Conservation (phyloP, 2,888 invertebrate species). For the Serripes groenlandicus region DNA sequence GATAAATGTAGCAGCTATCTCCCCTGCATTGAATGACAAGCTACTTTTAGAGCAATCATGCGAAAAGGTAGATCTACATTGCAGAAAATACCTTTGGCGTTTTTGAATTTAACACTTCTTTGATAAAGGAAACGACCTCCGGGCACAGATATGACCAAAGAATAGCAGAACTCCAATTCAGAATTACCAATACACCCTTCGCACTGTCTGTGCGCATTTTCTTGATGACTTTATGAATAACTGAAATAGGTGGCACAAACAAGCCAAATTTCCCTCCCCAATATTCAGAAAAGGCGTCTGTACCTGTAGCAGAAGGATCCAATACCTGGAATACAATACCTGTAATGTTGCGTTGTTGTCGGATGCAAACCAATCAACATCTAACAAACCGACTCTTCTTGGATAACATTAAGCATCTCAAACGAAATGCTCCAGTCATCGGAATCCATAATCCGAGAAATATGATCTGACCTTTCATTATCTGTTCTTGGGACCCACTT, state of each 20-base stretch:
- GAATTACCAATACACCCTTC: conserved; percentile 27
- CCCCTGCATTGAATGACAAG: no score
- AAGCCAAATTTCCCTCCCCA: conserved; percentile 31
- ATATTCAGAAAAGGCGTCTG: conserved; percentile 40
- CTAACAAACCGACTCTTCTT: conserved; percentile 14
- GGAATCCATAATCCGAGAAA: conserved; percentile 36
- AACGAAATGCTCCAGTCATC: conserved; percentile 59
- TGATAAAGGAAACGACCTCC: no score
- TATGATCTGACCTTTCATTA: conserved; percentile 49
- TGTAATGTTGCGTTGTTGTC: conserved; percentile 32
- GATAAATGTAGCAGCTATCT: no score
- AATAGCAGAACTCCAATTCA: no score
- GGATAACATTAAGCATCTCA: conserved; percentile 23
- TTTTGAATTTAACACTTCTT: no score
- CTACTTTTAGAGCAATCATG: no score
- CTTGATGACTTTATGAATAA: conserved; percentile 23
- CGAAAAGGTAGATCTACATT: no score
- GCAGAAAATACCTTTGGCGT: no score
- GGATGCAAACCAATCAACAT: conserved; percentile 50
- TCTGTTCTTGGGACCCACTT: conserved; percentile 54
- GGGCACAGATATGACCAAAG: no score
- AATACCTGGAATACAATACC: conserved; percentile 45
- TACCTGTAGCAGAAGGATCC: conserved; percentile 31
- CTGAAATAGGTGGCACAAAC: conserved; percentile 53
- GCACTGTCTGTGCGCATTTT: conserved; percentile 22